Evolutionary conservation across 2,797 vertebrate species (phyloP).

Genomic region (Crocodylus rhombifer): DNA sequence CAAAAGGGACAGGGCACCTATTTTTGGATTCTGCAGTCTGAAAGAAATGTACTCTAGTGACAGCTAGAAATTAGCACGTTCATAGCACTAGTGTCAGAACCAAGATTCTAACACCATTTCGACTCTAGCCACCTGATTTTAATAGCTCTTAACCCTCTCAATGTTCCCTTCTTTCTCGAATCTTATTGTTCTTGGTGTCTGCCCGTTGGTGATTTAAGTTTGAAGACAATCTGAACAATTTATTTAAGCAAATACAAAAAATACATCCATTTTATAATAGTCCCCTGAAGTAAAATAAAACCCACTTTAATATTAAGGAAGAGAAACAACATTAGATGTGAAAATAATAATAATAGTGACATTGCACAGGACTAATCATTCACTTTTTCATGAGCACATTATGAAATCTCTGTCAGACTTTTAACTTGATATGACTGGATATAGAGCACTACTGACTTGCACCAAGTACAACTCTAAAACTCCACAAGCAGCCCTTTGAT

Average conservation of each 20-base stretch:
- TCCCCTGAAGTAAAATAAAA: constrained; percentile 26
- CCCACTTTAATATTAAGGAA: background rate
- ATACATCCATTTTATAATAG: constrained; percentile 22
- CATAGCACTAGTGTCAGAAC: accelerated
- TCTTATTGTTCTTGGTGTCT: constrained; percentile 8
- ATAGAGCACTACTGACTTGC: background rate
- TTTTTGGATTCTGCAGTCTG: background rate
- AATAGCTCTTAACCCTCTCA: background rate
- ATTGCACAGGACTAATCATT: background rate
- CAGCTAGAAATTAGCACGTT: background rate
- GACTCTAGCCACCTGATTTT: background rate
- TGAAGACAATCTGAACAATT: constrained; percentile 5
- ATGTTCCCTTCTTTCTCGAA: background rate
- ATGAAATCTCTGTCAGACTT: background rate
- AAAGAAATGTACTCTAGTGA: accelerated
- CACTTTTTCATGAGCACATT: accelerated
- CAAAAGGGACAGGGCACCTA: no score
- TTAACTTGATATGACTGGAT: background rate
- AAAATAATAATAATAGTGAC: constrained; percentile 28
- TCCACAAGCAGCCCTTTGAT: background rate
- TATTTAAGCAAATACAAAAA: constrained; percentile 20
- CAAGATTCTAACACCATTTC: background rate
- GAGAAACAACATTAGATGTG: constrained; percentile 17
- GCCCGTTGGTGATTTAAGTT: background rate
- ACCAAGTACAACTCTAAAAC: background rate